Base-by-base conservation (phyloP, 2,888 invertebrate genomes). In the Neoaliturus tenellus region DNA sequence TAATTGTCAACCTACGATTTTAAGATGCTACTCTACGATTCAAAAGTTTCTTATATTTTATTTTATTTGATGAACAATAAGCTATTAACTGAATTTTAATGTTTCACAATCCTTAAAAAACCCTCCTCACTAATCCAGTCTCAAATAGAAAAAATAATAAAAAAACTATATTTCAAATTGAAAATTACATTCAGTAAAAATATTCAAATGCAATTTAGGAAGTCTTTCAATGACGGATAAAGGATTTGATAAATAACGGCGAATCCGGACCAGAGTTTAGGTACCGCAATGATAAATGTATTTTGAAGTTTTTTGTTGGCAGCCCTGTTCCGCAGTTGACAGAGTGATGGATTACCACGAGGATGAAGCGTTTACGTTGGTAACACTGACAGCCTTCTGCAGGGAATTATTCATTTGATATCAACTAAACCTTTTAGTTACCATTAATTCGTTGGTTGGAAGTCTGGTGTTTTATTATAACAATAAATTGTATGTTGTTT, bases 361-460 rank as follows among this genome's bases (percentile, higher is more conserved):
- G 62, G 62, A 62, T 62, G 62, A 62, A 62, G 62, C 62, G 62
- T 62, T 62, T 62, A 62, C 62, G 62, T 62, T 62, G 62, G 62
- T 31, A 62, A 62, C 62, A 62, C 62, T 62, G 62, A 62, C 62
- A 62, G 62, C 62, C 62, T 62, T 62, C 62, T 62, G 62, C 31
- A 5, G 62, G 62, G 62, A 62, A 62, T 62, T 28, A 62, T 62
- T 62, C 62, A 62, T 62, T 62, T 62, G 62, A 14, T 62, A 62
- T 62, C 25, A 28, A 62, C 62, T 62, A 62, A 28, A 62, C 62
- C 62, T 31, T 62, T 62, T 62, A 31, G 31, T 31, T 62, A 31
- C 17, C 31, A 62, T 62, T 62, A n/a, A n/a, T n/a, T n/a, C n/a
- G n/a, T n/a, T n/a, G n/a, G n/a, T n/a, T n/a, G n/a, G n/a, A n/a